These are phyloP conservation scores for Varecia variegata DNA, from an alignment of 2,797 vertebrate species.

Conservation along the genomic window DNA sequence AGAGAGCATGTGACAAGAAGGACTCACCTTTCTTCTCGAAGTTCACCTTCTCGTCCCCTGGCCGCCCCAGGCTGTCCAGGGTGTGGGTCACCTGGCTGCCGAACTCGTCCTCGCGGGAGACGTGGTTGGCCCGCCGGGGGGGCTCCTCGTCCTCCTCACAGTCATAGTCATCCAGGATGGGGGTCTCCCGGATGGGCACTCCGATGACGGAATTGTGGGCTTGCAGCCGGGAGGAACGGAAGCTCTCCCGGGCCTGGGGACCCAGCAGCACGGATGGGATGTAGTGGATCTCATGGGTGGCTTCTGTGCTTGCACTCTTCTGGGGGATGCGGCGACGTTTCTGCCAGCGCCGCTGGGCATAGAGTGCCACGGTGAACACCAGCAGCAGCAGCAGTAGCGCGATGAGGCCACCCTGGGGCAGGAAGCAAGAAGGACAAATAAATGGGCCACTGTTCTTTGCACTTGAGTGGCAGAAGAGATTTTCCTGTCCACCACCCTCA, in stretches of 20 bases:
- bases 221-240: conserved; percentile 90
- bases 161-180: conserved; percentile 97
- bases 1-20: fast-evolving
- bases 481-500: fast-evolving
- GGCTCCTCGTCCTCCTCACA: conserved; percentile 94
- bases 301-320: conserved; percentile 98
- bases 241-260: conserved; percentile 93
- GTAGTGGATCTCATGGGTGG: conserved; percentile 99
- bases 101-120: conserved; percentile 83
- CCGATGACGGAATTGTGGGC: conserved; percentile 95
- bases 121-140: conserved; percentile 82
- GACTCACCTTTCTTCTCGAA: conserved; percentile 94
- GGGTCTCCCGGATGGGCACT: conserved; percentile 97
- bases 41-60: conserved; percentile 87
- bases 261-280: conserved; percentile 97
- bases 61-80: conserved; percentile 89
- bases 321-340: conserved; percentile 94
- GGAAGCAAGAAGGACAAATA: background rate
- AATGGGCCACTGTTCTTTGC: background rate
- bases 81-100: conserved; percentile 86
- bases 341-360: conserved; percentile 96
- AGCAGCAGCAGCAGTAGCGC: conserved; percentile 95
- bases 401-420: conserved; percentile 94
- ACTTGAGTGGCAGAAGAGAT: fast-evolving
- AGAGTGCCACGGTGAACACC: conserved; percentile 95